Base-by-base conservation (phyloP, 2,888 invertebrate species). In the Apodemia zela region DNA sequence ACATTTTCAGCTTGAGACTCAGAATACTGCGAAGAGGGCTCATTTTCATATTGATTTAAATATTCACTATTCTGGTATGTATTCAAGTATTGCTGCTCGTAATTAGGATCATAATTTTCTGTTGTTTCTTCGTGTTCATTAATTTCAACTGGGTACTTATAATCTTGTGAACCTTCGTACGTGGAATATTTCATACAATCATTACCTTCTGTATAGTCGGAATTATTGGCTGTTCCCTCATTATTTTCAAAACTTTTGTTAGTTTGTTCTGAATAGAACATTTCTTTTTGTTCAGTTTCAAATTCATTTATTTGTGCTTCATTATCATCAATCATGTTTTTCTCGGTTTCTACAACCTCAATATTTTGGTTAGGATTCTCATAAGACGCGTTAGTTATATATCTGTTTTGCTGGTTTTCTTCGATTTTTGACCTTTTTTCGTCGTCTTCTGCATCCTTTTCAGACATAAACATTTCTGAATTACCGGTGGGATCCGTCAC, bases 31-130 rank as follows among this genome's bases (percentile, higher is more conserved):
- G 61, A 45, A 61, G 67, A 63, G 21, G 71, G 66, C 8, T 67
- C 62, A 47, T 63, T 62, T 25, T 35, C 21, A 54, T 38, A 61
- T 63, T 64, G 59, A 17, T 60, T 60, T 45, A 29, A 49, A 45
- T 61, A 61, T 61, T 69, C 67, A 45, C 66, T 67, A 11, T 65
- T 59, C 25, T 69, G 64, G 49, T 66, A 66, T 21, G 68, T 60
- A 35, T 71, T 59, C 49, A 63, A 65, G 69, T 87, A 86, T 69
- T 89, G 87, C 66, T 87, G 78, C 66, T 80, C 79, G 63, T 87
- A 88, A 68, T 70, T 78, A 65, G 78, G 85, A 68, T 89, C 87
- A 65, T 86, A 87, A 7, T 70, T 76, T 65, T 80, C 75, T n/a
- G 75, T 72, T 15, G 80, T 69, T 68, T 82, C 86, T 66, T 80